These are phyloP conservation scores for Tortricodes alternella DNA, from an alignment of 2,888 invertebrate genomes.

Conservation along the genomic window DNA sequence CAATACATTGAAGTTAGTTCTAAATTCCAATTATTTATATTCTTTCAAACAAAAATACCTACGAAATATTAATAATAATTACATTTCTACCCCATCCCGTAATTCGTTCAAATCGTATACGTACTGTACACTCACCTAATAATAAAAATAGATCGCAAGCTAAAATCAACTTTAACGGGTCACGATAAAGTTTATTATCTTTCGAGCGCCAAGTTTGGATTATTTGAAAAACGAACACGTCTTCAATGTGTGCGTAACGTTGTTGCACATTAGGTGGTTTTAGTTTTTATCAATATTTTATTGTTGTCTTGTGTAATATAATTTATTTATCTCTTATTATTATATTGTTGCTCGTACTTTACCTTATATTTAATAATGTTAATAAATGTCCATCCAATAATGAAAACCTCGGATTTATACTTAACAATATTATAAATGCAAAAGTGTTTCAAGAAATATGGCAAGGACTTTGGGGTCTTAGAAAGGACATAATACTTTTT, in stretches of 20 bases:
- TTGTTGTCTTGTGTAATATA: neutral
- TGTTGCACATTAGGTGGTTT: constrained; percentile 46
- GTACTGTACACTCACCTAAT: constrained; percentile 44
- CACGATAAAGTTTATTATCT: constrained; percentile 33
- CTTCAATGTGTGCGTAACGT: constrained; percentile 48
- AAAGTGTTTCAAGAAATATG: neutral
- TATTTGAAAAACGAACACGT: constrained; percentile 54
- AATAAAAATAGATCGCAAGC: constrained; percentile 39
- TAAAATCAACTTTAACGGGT: constrained; percentile 31
- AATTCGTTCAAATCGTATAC: constrained; percentile 30
- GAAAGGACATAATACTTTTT: neutral
- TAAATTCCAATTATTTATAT: too few species aligned
- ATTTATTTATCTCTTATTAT: neutral
- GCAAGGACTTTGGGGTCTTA: neutral
- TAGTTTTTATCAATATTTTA: constrained; percentile 16
- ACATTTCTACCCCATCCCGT: constrained; percentile 17
- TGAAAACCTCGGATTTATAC: neutral
- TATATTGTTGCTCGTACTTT: neutral
- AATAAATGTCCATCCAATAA: too few species aligned
- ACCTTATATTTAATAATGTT: neutral
- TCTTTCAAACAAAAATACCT: neutral
- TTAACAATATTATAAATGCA: neutral
- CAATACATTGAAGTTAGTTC: too few species aligned
- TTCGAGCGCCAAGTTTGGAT: constrained; percentile 37
- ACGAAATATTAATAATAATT: constrained; percentile 24